Evolutionary conservation across 2,797 vertebrate species (phyloP).

Genomic region (Molossus alvarezi): DNA sequence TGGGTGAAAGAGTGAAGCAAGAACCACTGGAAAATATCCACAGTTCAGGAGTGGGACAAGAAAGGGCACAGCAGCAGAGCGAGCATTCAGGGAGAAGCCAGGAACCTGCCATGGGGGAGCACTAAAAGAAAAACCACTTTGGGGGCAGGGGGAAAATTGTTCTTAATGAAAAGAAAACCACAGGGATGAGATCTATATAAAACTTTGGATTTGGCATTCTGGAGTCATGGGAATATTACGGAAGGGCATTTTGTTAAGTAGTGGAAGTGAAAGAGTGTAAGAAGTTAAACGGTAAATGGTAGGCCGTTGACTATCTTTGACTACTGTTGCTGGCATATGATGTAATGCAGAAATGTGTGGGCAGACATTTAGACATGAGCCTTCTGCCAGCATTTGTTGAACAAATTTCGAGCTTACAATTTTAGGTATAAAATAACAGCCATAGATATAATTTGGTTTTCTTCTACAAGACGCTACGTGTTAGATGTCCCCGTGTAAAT

Average conservation of each 20-base stretch:
- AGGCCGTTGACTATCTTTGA: not conserved
- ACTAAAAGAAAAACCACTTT: not conserved
- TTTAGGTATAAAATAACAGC: constrained; percentile 24
- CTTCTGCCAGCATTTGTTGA: constrained; percentile 37
- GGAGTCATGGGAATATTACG: not conserved
- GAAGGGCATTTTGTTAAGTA: not conserved
- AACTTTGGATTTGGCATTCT: not conserved
- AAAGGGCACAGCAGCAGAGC: not conserved
- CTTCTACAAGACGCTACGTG: not conserved
- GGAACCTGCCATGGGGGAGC: not conserved
- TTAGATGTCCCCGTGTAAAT: constrained; percentile 40
- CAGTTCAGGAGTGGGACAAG: not conserved
- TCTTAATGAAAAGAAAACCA: constrained; percentile 31
- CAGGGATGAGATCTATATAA: not conserved
- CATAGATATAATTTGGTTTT: constrained; percentile 26
- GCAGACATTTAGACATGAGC: constrained; percentile 19
- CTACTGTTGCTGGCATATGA: constrained; percentile 36
- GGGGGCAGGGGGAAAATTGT: fast-evolving
- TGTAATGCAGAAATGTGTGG: constrained; percentile 38
- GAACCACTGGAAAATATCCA: not conserved
- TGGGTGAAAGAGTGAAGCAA: not conserved
- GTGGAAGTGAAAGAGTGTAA: not conserved
- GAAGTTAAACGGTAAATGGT: not conserved
- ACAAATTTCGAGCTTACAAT: not conserved
- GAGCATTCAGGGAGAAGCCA: not conserved